A percentile compares a stretch with the other conserved stretches of the same genome.
phyloP scores from a whole-genome alignment of 2,113 vertebrate genomes.

The Eonycteris spelaea region DNA sequence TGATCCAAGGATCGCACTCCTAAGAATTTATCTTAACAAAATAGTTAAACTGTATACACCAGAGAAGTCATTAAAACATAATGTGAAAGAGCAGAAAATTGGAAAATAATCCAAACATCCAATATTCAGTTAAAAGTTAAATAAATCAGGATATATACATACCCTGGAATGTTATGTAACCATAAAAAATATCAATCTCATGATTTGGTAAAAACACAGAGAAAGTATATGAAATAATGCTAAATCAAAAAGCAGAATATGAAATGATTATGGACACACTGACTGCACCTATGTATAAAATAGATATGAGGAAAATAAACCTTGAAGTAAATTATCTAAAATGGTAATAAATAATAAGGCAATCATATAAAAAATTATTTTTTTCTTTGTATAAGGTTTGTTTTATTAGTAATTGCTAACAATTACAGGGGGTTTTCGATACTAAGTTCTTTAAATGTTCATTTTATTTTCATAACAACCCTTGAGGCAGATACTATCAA shows the following conservation, averaged over 20 bases:
- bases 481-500: background rate
- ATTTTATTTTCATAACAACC: background rate
- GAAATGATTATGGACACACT: background rate
- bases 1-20: background rate
- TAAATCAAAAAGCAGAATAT: background rate
- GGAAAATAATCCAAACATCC: background rate
- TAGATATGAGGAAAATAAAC: background rate
- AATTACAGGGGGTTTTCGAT: background rate
- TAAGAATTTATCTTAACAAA: background rate
- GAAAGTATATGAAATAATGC: background rate
- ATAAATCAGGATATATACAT: background rate
- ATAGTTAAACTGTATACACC: background rate
- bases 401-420: background rate
- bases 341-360: background rate
- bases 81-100: slow-evolving; percentile 19
- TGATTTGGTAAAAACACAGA: background rate
- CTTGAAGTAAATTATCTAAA: background rate
- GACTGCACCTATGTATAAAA: background rate
- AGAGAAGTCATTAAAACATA: background rate
- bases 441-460: background rate
- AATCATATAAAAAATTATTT: background rate
- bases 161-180: background rate
- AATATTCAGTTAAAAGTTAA: background rate
- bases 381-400: background rate
- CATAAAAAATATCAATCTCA: background rate